Evolutionary conservation across 2,113 vertebrate genomes (phyloP), one percentile per base, ranked within the genome.

Genomic region (Pseudorhombus dupliciocellatus): DNA sequence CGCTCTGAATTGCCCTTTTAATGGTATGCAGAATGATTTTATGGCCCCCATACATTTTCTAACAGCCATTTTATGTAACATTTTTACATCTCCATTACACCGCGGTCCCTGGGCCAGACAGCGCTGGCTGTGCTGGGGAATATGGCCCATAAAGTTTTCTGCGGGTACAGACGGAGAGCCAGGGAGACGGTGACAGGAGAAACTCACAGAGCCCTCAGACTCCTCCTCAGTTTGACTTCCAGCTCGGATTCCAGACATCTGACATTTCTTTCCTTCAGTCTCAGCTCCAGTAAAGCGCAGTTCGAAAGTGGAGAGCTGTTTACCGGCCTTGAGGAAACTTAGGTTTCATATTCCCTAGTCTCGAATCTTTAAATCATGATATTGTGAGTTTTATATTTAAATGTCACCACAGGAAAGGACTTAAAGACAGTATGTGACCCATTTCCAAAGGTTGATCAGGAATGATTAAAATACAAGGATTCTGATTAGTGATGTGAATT

Each of bases 11-110:
- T 75, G 72, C 74, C 77, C 81, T 81, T 83, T 81, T 85, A 86
- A 87, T 84, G 73, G 75, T 66, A 85, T 76, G 66, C 77, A 24
- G 64, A 81, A 74, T 77, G 65, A 62, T 84, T 90, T 90, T 83
- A 89, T 64, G 67, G 52, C 60, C 25, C 26, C 81, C 81, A 66
- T 87, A 84, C 82, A 83, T 89, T 89, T 83, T 60, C 65, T 81
- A 89, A 83, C 77, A 75, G 70, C 71, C 71, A 63, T 86, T 90
- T 89, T 80, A 84, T 87, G 77, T 73, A 87, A 83, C 65, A 42
- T 76, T 90, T 89, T 88, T 84, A 87, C 74, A 86, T 88, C 79
- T 78, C 69, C 75, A 80, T 86, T 74, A 74, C 83, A 24, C 57
- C 28, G 40, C n/a, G 30, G 7, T 80, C 66, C 61, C 63, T 20